Evolutionary conservation across 2,797 vertebrate species (phyloP), one percentile per base, ranked within the genome.

Genomic region (Helicolenus hilgendorfi): DNA sequence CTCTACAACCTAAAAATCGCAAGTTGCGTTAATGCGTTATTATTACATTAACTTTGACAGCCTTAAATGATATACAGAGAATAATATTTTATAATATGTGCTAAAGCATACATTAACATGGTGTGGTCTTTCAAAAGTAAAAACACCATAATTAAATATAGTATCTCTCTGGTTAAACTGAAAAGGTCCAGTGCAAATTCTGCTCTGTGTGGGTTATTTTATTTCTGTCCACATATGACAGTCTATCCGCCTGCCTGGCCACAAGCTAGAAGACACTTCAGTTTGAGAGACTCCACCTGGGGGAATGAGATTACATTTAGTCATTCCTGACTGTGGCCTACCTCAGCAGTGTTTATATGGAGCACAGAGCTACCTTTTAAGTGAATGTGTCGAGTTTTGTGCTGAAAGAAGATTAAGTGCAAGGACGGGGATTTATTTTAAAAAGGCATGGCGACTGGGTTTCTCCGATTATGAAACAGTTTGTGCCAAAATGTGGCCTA

Each of bases 231-330:
- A 2, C 18, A n/a, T 70, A 72, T 60, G 65, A 81, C 74, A 67
- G 36, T n/a, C 56, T 1, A 27, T n/a, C 56, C 0, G 8, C 72
- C 58, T 2, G 1, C 20, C 3, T 3, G 27, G 65, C 78, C 29
- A 27, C 56, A 64, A 63, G 81, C 36, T 38, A 2, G 67, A 65
- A 26, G 58, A 65, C 49, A 27, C 56, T 70, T 79, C 35, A 53
- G 65, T 77, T 59, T 73, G 33, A 79, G 53, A 83, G 55, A 85
- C 64, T 80, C 77, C 72, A 84, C 70, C 83, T 92, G 83, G 31
- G 31, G 15, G 4, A 79, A 55, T 41, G 63, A 92, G 88, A 91
- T 92, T 91, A 88, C 81, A 65, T 85, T 90, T 82, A 9, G 79
- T 85, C 72, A 76, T 70, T 88, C 77, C 72, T 83, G 83, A 56